phyloP scores from a whole-genome alignment of 2,113 vertebrate genomes.

The Thalassarche chlororhynchos region DNA sequence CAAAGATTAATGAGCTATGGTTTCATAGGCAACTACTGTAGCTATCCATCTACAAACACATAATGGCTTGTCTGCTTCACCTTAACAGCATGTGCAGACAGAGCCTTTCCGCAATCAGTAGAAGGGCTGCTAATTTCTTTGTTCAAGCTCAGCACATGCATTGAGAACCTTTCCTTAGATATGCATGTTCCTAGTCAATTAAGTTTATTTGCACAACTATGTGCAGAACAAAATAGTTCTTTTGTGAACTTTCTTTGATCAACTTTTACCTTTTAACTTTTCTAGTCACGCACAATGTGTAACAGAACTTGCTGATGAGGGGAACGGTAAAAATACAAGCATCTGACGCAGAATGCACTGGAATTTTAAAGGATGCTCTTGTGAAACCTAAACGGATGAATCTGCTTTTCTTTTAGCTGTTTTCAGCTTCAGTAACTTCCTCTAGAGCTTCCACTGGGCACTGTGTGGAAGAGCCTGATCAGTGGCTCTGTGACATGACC shows the following conservation, averaged over 20 bases:
- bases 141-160: neutral
- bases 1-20: neutral
- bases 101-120: neutral
- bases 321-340: neutral
- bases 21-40: neutral
- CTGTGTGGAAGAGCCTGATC: neutral
- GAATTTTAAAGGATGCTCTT: neutral
- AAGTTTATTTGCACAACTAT: neutral
- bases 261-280: neutral
- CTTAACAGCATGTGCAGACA: neutral
- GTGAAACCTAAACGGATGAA: neutral
- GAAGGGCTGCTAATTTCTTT: neutral
- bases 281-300: neutral
- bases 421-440: neutral
- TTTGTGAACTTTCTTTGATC: neutral
- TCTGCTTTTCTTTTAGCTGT: neutral
- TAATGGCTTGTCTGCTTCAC: neutral
- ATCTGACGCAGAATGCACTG: neutral
- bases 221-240: neutral
- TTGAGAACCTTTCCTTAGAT: neutral
- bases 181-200: neutral
- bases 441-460: neutral
- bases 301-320: neutral
- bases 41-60: neutral
- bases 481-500: neutral